Conservation (phyloP, 2,113 vertebrate species). For the Passer montanus region DNA sequence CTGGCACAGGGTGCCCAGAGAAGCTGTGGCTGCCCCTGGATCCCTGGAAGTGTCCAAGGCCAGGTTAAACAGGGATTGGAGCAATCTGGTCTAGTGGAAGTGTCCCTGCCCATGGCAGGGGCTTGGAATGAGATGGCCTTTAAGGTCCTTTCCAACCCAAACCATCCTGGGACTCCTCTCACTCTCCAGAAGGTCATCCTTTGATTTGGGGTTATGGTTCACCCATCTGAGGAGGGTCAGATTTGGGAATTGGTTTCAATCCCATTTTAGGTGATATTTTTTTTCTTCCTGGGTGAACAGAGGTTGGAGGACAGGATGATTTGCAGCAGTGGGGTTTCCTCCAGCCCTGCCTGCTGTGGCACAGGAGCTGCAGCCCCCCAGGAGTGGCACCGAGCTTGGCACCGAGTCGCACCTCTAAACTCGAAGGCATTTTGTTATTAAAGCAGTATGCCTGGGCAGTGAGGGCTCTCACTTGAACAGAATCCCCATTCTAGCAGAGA, state of each 20-base stretch:
- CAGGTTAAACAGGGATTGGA: neutral
- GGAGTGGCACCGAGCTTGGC: neutral
- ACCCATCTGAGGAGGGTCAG: neutral
- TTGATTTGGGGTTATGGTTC: neutral
- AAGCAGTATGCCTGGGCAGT: conserved; percentile 14
- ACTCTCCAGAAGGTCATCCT: rapidly evolving
- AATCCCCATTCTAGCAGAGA: conserved; percentile 54
- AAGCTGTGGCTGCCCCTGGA: neutral
- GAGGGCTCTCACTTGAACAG: conserved; percentile 52
- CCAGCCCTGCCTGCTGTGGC: neutral
- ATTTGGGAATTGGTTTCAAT: neutral
- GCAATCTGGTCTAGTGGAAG: rapidly evolving
- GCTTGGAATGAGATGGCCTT: neutral
- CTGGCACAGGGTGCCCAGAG: neutral
- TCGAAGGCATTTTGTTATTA: conserved; percentile 48
- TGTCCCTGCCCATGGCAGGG: neutral
- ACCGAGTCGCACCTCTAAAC: neutral
- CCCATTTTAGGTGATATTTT: neutral
- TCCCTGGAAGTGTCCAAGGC: neutral
- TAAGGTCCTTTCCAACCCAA: neutral
- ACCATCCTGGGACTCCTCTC: neutral
- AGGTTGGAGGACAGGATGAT: neutral
- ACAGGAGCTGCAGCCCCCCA: neutral
- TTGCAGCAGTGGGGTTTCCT: neutral
- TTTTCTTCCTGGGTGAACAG: neutral